A percentile compares a stretch with the other conserved stretches of the same genome.
Evolutionary conservation across 2,113 vertebrate genomes (phyloP).

Genomic region (Cervus canadensis): DNA sequence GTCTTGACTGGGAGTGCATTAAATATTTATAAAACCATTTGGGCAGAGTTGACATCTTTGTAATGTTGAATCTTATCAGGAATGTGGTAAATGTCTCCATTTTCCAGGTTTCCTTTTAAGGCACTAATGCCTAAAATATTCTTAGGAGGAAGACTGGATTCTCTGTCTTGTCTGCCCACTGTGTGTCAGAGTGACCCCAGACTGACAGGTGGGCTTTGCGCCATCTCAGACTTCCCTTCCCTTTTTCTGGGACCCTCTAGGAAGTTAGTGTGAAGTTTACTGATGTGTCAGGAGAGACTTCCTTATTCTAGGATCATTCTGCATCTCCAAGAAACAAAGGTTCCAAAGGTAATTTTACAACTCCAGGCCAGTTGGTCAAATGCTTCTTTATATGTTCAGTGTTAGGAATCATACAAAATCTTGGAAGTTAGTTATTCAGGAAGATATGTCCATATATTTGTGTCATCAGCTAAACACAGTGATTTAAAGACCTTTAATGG

Average conservation of each 20-base stretch:
- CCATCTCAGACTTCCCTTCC: neutral
- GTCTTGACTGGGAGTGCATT: constrained; percentile 29
- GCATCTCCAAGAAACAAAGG: neutral
- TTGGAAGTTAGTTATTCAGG: neutral
- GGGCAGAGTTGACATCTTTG: constrained; percentile 21
- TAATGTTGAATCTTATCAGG: neutral
- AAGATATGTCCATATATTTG: neutral
- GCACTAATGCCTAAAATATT: neutral
- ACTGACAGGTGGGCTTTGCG: neutral
- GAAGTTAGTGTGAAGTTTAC: neutral
- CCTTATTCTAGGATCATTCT: neutral
- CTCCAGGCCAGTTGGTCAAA: neutral
- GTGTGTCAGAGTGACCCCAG: too few relatives aligned
- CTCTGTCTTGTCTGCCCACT: neutral
- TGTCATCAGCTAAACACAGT: neutral
- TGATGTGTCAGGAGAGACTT: neutral
- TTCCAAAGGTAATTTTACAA: neutral
- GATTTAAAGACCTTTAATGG: neutral
- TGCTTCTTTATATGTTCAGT: neutral
- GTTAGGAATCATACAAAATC: neutral
- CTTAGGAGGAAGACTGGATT: neutral
- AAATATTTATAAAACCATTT: constrained; percentile 50
- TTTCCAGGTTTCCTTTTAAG: neutral
- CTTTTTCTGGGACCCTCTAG: neutral
- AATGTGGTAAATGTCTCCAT: neutral